Evolutionary conservation across 2,888 invertebrate genomes (phyloP), one percentile per base, ranked within the genome.

Genomic region (Polietes domitor): DNA sequence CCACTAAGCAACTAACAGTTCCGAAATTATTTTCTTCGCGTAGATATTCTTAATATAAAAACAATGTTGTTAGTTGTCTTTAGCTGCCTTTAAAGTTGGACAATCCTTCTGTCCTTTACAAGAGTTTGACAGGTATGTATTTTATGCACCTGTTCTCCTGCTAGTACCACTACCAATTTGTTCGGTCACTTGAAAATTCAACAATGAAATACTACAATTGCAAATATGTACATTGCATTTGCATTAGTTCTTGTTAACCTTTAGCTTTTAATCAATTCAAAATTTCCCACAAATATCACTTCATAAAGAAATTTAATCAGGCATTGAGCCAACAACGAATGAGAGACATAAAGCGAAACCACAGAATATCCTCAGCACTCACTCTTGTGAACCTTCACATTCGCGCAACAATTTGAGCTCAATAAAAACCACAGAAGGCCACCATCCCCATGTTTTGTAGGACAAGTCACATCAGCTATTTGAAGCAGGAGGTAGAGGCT

Each of bases 281-380:
- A 19, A 43, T 41, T 21, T 65, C 41, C 19, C 41, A 19, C 17
- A 41, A 19, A 7, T 21, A 43, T 72, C 26, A 10, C 63, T 24
- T 28, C 43, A 53, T 55, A 76, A 70, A 72, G 83, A 55, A 83
- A 83, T 73, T 79, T 61, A 83, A 80, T 80, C 79, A 63, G 43
- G 72, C 73, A 32, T 32, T 58, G 55, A 26, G 50, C 0, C 15
- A 72, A 58, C 2, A 61, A 61, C 10, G 17, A n/a, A 21, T 32
- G 15, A 32, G 5, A 26, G 21, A 71, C 4, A 43, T 28, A 70
- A 58, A 61, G 10, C 43, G 43, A 61, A 58, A 74, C n/a, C 26
- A 6, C 17, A 61, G 10, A 2, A 15, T 43, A 41, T 53, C n/a
- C 63, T 55, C 41, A 68, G 15, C 15, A 28, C 28, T 17, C 21